These are phyloP conservation scores for Symphodus melops DNA, from an alignment of 2,113 vertebrate genomes.

Conservation along the genomic window DNA sequence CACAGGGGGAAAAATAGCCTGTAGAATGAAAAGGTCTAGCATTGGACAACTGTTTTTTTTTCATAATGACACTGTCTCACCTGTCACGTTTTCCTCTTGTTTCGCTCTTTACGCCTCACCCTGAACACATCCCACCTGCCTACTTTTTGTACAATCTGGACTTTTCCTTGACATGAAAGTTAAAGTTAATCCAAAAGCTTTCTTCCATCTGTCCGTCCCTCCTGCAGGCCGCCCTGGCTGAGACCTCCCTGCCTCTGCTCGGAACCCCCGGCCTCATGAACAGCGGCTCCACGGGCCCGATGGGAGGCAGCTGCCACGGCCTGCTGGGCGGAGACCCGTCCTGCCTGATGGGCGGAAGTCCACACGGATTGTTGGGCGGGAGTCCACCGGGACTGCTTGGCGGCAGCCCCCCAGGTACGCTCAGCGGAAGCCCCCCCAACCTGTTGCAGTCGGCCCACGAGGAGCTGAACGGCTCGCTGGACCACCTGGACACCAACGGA, in stretches of 20 bases:
- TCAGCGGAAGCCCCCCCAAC: constrained; percentile 91
- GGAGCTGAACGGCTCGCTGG: constrained; percentile 94
- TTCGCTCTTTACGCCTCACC: too few species aligned
- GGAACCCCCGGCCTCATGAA: constrained; percentile 94
- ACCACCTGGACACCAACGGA: constrained; percentile 98
- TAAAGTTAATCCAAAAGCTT: neutral
- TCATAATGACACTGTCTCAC: constrained; percentile 47
- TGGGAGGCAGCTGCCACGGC: constrained; percentile 93
- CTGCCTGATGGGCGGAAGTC: constrained; percentile 91
- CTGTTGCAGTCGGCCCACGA: constrained; percentile 93
- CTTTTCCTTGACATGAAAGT: neutral
- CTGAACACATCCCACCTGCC: neutral
- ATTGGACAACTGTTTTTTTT: constrained; percentile 33
- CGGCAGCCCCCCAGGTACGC: constrained; percentile 90
- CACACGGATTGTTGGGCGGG: constrained; percentile 89
- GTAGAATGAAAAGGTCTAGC: constrained; percentile 42
- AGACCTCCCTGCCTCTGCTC: constrained; percentile 97
- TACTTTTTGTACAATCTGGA: neutral
- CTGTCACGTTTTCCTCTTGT: constrained; percentile 5
- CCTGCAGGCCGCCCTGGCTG: constrained; percentile 93
- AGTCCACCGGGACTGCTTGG: constrained; percentile 92
- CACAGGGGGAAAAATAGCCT: constrained; percentile 44
- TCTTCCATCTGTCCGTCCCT: neutral
- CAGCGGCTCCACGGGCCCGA: constrained; percentile 89
- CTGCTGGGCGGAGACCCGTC: constrained; percentile 94